A percentile compares a stretch with the other conserved stretches of the same genome.
Conservation (phyloP, 2,888 invertebrate species). For the Phalangium opilio region DNA sequence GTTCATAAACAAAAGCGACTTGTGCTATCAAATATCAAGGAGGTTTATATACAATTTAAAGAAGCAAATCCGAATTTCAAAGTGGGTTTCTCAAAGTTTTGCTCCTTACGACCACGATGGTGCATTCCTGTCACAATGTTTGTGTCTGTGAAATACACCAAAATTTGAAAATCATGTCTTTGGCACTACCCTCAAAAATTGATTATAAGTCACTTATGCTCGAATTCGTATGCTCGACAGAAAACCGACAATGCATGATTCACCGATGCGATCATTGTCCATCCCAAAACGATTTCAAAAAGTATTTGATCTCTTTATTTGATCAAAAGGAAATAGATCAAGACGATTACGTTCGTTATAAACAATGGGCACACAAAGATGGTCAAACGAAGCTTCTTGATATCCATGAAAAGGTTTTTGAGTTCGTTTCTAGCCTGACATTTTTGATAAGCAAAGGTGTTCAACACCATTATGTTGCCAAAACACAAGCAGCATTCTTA, state of each 20-base stretch:
- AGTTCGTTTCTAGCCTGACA: no score
- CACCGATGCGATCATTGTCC: background rate
- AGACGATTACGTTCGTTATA: background rate
- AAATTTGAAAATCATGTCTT: background rate
- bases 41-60: conserved; percentile 4
- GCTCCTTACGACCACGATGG: conserved; percentile 5
- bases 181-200: background rate
- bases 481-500: background rate
- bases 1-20: no score
- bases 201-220: background rate
- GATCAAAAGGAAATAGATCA: background rate
- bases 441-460: no score
- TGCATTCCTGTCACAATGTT: conserved; percentile 5
- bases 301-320: background rate
- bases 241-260: background rate
- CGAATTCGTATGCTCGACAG: background rate
- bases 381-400: background rate
- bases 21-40: conserved; percentile 1
- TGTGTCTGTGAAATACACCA: background rate
- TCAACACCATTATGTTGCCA: background rate
- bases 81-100: conserved; percentile 8
- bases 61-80: conserved; percentile 2
- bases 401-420: no score
- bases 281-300: background rate
- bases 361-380: background rate